These are phyloP conservation scores for Galerucella pusilla DNA, from an alignment of 2,888 invertebrate species.

Conservation along the genomic window DNA sequence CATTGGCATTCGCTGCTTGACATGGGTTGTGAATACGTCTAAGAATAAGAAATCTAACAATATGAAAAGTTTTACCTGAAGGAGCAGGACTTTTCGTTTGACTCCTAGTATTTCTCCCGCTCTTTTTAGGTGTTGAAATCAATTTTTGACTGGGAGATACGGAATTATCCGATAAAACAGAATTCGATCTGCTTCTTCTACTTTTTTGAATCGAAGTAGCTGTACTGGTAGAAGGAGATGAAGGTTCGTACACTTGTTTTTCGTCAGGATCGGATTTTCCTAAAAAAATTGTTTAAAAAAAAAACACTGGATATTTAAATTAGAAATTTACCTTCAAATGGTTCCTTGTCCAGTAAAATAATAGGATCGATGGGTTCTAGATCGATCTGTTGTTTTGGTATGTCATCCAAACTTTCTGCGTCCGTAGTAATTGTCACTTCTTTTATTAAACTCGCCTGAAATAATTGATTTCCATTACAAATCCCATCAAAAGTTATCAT, in stretches of 20 bases:
- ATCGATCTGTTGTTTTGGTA: constrained; percentile 29
- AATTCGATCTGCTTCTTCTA: constrained; percentile 47
- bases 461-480: neutral
- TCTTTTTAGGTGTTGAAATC: constrained; percentile 33
- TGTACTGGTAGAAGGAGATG: constrained; percentile 50
- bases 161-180: constrained; percentile 46
- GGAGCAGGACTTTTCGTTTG: constrained; percentile 38
- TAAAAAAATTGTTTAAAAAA: constrained; percentile 34
- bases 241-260: constrained; percentile 51
- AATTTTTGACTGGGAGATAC: constrained; percentile 26
- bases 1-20: too few species aligned
- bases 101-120: constrained; percentile 21
- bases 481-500: too few species aligned
- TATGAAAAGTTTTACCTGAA: constrained; percentile 27
- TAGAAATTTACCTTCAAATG: constrained; percentile 65
- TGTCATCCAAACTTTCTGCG: constrained; percentile 31
- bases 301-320: neutral
- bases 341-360: constrained; percentile 65
- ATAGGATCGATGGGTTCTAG: constrained; percentile 66
- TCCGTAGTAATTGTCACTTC: constrained; percentile 52
- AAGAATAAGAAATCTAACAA: too few species aligned
- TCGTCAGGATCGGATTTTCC: constrained; percentile 59
- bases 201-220: constrained; percentile 37
- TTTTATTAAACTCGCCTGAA: constrained; percentile 61
- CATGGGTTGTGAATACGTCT: too few species aligned